Base-by-base conservation (phyloP, 2,113 vertebrate genomes). In the Xiphophorus couchianus region DNA sequence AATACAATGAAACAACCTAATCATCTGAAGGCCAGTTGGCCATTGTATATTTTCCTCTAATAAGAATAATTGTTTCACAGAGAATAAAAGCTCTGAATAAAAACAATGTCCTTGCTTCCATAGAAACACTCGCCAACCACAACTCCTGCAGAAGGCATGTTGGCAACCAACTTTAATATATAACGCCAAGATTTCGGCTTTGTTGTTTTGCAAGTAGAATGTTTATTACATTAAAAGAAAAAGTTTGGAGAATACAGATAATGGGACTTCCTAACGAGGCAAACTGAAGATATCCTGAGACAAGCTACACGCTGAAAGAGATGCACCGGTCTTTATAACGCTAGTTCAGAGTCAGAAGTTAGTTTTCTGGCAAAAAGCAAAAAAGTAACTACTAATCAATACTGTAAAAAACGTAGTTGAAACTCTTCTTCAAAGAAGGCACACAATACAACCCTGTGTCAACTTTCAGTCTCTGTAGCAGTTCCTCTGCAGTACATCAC, bases 401-500 rank as follows among this genome's bases (percentile, higher is more conserved):
- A 19, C 25, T 62, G 69, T 44, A 33, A 65, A 62, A 72, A 54
- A 66, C 64, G 70, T 33, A 54, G 39, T 42, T 6, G 31, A 1
- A 58, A 58, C 22, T 27, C 42, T 15, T 35, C 70, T 84, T 39
- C 76, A 70, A 87, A 86, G 68, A 83, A 82, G 64, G 1, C 1
- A 62, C 31, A 48, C 42, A 31, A 42, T n/a, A 22, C 13, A 5
- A 63, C 31, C 31, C 11, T 19, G 62, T 13, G 27, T 28, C 54
- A 44, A 27, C 37, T 27, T 78, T 30, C 33, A 39, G 58, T 75
- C 33, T 76, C 35, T 28, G 60, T 63, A 75, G 71, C 74, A 65
- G 30, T 7, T 63, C 25, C 66, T 74, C 66, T 62, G 28, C 68
- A 10, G 62, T 27, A 39, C 27, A 62, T 73, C 31, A 1, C 35